Evolutionary conservation across 2,113 vertebrate species (phyloP).

Genomic region (Synodontis membranacea): DNA sequence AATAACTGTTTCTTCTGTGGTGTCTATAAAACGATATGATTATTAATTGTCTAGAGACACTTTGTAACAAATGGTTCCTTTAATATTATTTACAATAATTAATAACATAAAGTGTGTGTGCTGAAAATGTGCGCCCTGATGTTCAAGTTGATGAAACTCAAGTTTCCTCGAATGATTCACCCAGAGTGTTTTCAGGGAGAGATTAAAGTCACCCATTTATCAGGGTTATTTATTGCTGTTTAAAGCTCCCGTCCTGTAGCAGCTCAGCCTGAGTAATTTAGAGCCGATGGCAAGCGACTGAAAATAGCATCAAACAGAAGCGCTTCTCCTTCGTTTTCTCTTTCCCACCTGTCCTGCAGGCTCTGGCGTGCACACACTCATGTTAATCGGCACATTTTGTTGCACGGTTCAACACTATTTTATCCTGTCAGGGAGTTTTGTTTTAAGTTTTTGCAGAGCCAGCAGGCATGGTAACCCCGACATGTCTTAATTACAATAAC

Average conservation of each 20-base stretch:
- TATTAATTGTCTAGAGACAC: not conserved
- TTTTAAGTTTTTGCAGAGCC: not conserved
- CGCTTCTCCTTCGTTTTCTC: slow-evolving; percentile 29
- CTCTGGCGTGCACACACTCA: slow-evolving; percentile 31
- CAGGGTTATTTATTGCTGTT: slow-evolving; percentile 50
- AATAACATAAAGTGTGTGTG: not conserved
- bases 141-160: not conserved
- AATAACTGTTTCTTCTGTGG: not conserved
- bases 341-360: slow-evolving; percentile 20
- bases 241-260: slow-evolving; percentile 33
- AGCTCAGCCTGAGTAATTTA: slow-evolving; percentile 45
- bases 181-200: slow-evolving; percentile 13
- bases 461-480: not conserved
- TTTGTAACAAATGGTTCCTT: not conserved
- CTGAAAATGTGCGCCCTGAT: not conserved
- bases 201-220: slow-evolving; percentile 41
- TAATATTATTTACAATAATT: not conserved
- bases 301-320: slow-evolving; percentile 52
- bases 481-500: slow-evolving; percentile 12
- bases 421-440: slow-evolving; percentile 39
- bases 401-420: slow-evolving; percentile 41
- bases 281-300: slow-evolving; percentile 41
- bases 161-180: not conserved
- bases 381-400: slow-evolving; percentile 21
- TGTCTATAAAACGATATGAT: not conserved